phyloP scores from a whole-genome alignment of 1,140 invertebrate genomes.

The Macrobrachium nipponense region DNA sequence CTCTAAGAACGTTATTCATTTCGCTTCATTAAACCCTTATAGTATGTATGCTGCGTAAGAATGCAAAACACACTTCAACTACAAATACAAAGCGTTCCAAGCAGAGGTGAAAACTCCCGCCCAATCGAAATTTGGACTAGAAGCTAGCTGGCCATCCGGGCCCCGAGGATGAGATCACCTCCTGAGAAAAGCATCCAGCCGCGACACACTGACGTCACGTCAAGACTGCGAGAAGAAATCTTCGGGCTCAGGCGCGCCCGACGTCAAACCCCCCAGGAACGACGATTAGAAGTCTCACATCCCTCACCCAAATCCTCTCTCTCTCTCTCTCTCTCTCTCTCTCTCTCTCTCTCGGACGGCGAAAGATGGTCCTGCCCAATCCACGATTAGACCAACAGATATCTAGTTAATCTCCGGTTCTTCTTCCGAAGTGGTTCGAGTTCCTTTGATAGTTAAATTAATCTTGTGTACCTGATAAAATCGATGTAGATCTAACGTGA shows the following conservation, averaged over 20 bases:
- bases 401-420: neutral
- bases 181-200: too few species aligned
- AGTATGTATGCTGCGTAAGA: too few species aligned
- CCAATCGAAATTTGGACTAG: too few species aligned
- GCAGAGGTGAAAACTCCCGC: too few species aligned
- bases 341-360: neutral
- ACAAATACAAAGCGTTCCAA: too few species aligned
- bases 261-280: neutral
- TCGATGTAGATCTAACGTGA: neutral
- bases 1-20: too few species aligned
- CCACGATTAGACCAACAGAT: too few species aligned
- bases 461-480: neutral
- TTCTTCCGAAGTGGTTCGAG: neutral
- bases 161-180: too few species aligned
- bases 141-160: too few species aligned
- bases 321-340: slow-evolving; percentile 24
- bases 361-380: too few species aligned
- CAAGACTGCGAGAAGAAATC: neutral
- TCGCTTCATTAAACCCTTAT: too few species aligned
- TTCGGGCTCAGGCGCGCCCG: neutral
- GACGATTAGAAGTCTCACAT: neutral
- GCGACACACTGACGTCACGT: neutral
- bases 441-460: neutral
- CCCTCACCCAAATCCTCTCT: slow-evolving; percentile 1
- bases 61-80: too few species aligned